Conservation (phyloP, 2,888 invertebrate species). For the Andrena marginata region DNA sequence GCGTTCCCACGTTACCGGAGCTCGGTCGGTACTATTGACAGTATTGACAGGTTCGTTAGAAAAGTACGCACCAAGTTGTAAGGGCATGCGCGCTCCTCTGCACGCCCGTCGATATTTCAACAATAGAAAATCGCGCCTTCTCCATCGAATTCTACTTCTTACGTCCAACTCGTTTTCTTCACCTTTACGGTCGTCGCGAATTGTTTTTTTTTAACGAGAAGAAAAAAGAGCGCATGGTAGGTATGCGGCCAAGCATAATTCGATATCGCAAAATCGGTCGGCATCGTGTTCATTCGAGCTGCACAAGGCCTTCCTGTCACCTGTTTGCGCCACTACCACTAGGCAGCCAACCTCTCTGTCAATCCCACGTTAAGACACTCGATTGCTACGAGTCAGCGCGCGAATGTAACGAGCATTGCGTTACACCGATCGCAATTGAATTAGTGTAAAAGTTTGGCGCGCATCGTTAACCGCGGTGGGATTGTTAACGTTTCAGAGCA, state of each 20-base stretch:
- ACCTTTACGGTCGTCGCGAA: conserved; percentile 42
- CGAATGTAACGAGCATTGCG: background rate
- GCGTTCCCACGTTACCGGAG: conserved; percentile 3
- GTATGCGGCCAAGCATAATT: conserved; percentile 51
- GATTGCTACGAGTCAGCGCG: background rate
- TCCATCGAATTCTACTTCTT: background rate
- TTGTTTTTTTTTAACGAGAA: background rate
- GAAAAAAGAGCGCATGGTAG: conserved; percentile 33
- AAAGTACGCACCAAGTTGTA: conserved; percentile 2
- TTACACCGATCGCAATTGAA: background rate
- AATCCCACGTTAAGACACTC: background rate
- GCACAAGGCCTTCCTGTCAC: conserved; percentile 41
- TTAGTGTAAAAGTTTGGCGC: background rate
- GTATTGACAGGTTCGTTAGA: conserved; percentile 28
- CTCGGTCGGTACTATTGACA: conserved; percentile 35
- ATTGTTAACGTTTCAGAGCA: background rate
- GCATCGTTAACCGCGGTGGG: background rate
- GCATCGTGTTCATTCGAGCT: conserved; percentile 47
- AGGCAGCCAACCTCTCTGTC: background rate
- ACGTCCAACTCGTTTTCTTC: background rate
- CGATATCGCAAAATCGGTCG: conserved; percentile 51
- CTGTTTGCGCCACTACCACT: conserved; percentile 12
- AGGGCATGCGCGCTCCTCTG: conserved; percentile 38
- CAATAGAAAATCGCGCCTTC: background rate
- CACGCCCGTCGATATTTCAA: background rate